Evolutionary conservation across 2,113 vertebrate species (phyloP).

Genomic region (Crotalus helleri): DNA sequence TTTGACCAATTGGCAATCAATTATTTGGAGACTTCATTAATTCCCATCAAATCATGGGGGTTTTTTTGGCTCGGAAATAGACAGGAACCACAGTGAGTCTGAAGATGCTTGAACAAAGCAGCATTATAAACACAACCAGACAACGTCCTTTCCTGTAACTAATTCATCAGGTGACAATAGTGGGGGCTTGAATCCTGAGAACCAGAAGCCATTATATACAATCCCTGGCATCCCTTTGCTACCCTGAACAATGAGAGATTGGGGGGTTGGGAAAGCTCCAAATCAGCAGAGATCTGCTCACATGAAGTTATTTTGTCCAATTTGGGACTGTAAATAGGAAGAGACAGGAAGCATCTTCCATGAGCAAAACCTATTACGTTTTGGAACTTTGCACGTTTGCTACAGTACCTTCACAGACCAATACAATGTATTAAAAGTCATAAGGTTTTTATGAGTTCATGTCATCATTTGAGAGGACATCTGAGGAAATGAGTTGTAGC

Average conservation of each 20-base stretch:
- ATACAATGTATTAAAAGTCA: neutral
- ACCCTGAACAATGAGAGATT: too few species aligned
- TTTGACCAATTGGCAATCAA: conserved; percentile 4
- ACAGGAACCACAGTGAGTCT: neutral
- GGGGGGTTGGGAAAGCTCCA: neutral
- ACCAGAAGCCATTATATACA: neutral
- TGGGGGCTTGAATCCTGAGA: neutral
- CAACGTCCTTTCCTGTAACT: neutral
- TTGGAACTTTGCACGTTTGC: conserved; percentile 86
- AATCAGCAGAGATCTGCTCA: neutral
- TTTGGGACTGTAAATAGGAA: neutral
- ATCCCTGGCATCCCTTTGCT: neutral
- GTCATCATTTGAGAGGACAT: neutral
- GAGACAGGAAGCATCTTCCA: neutral
- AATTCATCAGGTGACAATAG: conserved; percentile 3
- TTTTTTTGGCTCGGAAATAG: neutral
- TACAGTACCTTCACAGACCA: neutral
- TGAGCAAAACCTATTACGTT: conserved; percentile 52
- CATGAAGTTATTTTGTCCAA: too few species aligned
- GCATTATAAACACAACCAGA: neutral
- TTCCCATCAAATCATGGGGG: neutral
- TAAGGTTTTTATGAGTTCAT: neutral
- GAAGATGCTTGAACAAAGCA: neutral
- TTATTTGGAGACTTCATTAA: neutral
- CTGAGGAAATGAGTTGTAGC: neutral